These are phyloP conservation scores for Sussaba pulchella DNA, from an alignment of 2,888 invertebrate species.

Conservation along the genomic window DNA sequence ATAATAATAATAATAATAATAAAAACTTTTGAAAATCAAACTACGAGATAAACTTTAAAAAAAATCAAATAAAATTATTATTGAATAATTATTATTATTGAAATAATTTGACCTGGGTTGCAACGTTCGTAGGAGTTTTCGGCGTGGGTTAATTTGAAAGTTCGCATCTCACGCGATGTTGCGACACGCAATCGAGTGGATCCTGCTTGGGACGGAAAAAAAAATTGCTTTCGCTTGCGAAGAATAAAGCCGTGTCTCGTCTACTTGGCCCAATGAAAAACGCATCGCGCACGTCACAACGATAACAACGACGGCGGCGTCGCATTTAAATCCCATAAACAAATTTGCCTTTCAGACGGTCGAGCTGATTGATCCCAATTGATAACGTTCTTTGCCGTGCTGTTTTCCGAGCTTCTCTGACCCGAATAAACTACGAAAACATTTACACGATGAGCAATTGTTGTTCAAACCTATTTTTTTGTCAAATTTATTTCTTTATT, in stretches of 20 bases:
- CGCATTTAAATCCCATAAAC: constrained; percentile 75
- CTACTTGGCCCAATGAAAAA: constrained; percentile 25
- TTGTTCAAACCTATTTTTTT: not conserved
- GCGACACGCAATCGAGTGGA: constrained; percentile 56
- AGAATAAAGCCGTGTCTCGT: constrained; percentile 58
- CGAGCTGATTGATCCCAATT: constrained; percentile 78
- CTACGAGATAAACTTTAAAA: no score
- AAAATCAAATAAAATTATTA: no score
- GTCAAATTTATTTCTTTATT: no score
- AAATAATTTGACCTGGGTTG: no score
- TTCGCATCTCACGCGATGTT: constrained; percentile 57
- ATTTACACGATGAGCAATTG: constrained; percentile 4
- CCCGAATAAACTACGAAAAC: constrained; percentile 19
- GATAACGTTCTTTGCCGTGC: constrained; percentile 54
- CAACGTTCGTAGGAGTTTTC: constrained; percentile 12
- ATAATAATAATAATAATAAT: no score
- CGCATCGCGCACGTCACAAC: constrained; percentile 45
- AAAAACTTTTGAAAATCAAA: not conserved
- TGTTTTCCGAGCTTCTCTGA: not conserved
- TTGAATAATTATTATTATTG: no score
- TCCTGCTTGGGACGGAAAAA: constrained; percentile 51
- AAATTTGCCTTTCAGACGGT: constrained; percentile 72
- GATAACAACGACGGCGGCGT: constrained; percentile 45
- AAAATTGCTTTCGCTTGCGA: no score
- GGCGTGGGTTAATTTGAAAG: constrained; percentile 7